Percentiles rank a stretch among this genome's conserved stretches.
phyloP scores from a whole-genome alignment of 2,797 vertebrate species.

The Benthosema pterotum region DNA sequence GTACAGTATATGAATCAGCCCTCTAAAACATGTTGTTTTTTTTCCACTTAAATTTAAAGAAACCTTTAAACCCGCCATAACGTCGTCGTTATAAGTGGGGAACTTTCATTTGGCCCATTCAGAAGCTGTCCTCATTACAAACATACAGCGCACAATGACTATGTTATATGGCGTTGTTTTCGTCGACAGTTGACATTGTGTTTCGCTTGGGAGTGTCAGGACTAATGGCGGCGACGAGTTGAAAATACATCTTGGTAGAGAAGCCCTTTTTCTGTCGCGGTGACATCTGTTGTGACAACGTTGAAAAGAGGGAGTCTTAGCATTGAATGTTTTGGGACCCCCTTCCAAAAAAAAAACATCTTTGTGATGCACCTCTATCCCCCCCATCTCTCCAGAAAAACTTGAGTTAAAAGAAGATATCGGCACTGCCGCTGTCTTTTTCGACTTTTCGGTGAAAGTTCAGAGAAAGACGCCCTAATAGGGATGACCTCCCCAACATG shows the following conservation, averaged over 20 bases:
- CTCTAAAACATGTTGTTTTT: constrained; percentile 44
- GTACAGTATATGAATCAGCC: constrained; percentile 66
- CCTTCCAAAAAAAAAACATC: constrained; percentile 15
- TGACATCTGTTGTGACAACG: constrained; percentile 45
- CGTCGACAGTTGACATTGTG: constrained; percentile 15
- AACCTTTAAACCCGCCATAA: constrained; percentile 4
- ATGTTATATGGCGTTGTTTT: constrained; percentile 27
- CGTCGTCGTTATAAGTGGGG: not conserved
- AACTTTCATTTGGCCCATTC: constrained; percentile 17
- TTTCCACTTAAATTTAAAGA: constrained; percentile 1
- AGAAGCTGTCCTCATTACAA: constrained; percentile 14
- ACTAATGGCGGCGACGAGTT: constrained; percentile 36
- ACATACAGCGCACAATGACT: constrained; percentile 30
- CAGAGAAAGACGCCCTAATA: constrained; percentile 17
- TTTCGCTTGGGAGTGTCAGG: constrained; percentile 25
- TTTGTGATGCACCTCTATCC: constrained; percentile 28
- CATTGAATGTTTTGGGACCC: constrained; percentile 38
- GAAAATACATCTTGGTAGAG: constrained; percentile 54
- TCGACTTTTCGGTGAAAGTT: constrained; percentile 22
- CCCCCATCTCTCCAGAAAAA: constrained; percentile 23
- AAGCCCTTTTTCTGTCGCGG: constrained; percentile 75
- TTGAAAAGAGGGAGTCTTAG: constrained; percentile 39
- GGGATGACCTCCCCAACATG: not conserved
- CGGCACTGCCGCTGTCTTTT: not conserved
- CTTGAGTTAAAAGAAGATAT: constrained; percentile 21